Conservation (phyloP, 1,140 invertebrate species). For the Chironomus striatipennis region DNA sequence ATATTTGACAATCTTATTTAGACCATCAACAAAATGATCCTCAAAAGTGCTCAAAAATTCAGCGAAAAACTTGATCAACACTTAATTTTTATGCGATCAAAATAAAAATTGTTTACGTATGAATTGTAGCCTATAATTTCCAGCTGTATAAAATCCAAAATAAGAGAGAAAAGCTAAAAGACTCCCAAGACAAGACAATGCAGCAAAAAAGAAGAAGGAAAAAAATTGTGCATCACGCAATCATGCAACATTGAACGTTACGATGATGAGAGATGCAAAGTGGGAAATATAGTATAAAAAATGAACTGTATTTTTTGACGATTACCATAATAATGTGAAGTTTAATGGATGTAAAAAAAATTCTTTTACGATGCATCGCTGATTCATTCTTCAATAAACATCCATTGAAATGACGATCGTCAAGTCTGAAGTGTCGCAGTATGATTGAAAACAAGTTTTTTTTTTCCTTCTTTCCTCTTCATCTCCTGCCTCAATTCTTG, state of each 20-base stretch:
- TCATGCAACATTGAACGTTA: not conserved
- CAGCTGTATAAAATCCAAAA: not conserved
- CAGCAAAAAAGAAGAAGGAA: not conserved
- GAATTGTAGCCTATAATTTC: no score
- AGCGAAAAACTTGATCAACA: no score
- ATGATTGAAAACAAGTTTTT: slow-evolving; percentile 6
- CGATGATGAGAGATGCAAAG: not conserved
- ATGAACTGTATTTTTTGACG: not conserved
- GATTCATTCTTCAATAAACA: no score
- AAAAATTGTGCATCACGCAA: not conserved
- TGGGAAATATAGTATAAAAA: not conserved
- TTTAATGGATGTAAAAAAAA: not conserved
- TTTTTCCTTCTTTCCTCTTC: no score
- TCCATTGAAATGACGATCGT: not conserved
- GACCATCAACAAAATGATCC: no score
- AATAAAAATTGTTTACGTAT: no score
- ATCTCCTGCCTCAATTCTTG: not conserved
- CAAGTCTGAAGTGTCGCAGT: not conserved
- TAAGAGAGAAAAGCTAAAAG: not conserved
- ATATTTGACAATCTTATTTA: no score
- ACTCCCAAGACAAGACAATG: not conserved
- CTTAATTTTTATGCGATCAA: no score
- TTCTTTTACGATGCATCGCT: no score
- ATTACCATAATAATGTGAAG: not conserved
- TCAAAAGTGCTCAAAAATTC: no score